These are phyloP conservation scores for Odontomachus brunneus DNA, from an alignment of 1,140 invertebrate genomes.

Conservation along the genomic window DNA sequence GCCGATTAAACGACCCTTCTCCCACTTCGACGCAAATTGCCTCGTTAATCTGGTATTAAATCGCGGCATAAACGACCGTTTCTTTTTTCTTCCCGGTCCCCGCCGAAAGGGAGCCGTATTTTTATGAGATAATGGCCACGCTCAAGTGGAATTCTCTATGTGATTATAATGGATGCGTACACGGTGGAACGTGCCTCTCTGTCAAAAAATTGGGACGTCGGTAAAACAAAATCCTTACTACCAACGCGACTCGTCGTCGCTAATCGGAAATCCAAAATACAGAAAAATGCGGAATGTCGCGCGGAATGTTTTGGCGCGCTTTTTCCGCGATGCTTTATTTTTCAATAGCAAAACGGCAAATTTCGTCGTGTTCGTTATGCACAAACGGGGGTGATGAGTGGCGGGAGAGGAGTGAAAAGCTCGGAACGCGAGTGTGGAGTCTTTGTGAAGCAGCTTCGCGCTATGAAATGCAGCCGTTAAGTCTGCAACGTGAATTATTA, in stretches of 20 bases:
- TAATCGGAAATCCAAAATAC: background rate
- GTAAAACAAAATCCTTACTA: conserved; percentile 5
- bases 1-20: conserved; percentile 68
- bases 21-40: conserved; percentile 72
- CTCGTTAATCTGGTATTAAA: conserved; percentile 76
- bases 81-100: conserved; percentile 25
- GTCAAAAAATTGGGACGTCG: conserved; percentile 15
- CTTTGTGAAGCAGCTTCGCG: background rate
- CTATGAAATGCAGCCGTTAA: background rate
- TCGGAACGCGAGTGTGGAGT: background rate
- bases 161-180: conserved; percentile 52
- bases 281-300: background rate
- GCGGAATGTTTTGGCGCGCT: background rate
- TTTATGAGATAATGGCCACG: conserved; percentile 67
- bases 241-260: background rate
- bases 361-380: background rate
- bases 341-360: background rate
- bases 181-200: background rate
- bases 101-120: conserved; percentile 53
- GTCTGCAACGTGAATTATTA: conserved; percentile 25
- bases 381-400: too few species aligned
- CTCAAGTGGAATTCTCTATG: conserved; percentile 41
- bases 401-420: background rate
- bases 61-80: conserved; percentile 69
- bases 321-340: background rate